Evolutionary conservation across 1,140 invertebrate species (phyloP).

Genomic region (Sarcophaga bullata): DNA sequence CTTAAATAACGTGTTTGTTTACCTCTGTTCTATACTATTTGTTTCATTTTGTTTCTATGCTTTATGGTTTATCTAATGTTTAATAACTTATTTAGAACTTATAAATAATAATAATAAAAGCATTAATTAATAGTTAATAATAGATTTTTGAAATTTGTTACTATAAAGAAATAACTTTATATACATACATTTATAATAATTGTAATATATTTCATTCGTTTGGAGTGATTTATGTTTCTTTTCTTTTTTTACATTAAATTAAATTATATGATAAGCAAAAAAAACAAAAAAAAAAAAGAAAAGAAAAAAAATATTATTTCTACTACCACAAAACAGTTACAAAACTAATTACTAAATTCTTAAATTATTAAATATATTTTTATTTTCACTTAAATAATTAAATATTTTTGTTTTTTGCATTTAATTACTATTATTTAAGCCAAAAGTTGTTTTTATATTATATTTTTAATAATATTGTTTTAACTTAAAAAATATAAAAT

Average conservation of each 20-base stretch:
- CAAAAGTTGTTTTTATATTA: not conserved
- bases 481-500: too few relatives aligned
- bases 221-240: not conserved
- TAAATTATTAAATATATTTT: not conserved
- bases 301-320: not conserved
- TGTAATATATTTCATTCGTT: not conserved
- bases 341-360: slow-evolving; percentile 3
- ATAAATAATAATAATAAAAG: slow-evolving; percentile 35
- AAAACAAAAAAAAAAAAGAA: not conserved
- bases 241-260: not conserved
- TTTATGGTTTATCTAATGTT: not conserved
- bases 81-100: not conserved
- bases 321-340: slow-evolving; percentile 4
- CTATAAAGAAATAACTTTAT: slow-evolving; percentile 4
- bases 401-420: too few relatives aligned
- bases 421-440: not conserved
- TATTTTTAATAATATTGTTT: too few relatives aligned
- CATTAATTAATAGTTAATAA: slow-evolving; percentile 1
- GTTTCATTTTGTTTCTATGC: not conserved
- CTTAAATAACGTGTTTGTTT: too few relatives aligned
- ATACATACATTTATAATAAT: not conserved
- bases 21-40: not conserved
- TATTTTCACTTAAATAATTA: too few relatives aligned
- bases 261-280: not conserved
- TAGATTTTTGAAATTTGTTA: not conserved